A percentile compares a stretch with the other conserved stretches of the same genome.
phyloP scores from a whole-genome alignment of 2,113 vertebrate species.

The Scytalopus superciliaris region DNA sequence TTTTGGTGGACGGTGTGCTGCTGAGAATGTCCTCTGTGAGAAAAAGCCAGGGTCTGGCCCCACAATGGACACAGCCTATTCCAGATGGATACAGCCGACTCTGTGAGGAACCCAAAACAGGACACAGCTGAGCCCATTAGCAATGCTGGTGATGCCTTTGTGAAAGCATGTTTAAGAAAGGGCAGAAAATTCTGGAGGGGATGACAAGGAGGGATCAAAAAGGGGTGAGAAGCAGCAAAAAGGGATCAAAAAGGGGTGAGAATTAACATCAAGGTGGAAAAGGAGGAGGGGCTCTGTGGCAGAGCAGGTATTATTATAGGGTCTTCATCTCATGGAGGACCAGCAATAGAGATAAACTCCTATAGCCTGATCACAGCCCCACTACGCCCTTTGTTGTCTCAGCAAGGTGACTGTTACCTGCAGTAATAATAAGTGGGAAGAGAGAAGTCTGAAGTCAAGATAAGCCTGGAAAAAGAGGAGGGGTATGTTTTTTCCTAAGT shows the following conservation, averaged over 20 bases:
- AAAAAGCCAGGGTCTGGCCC: neutral
- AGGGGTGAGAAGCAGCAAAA: neutral
- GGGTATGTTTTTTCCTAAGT: neutral
- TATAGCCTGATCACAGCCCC: neutral
- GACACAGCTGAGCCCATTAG: neutral
- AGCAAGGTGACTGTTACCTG: neutral
- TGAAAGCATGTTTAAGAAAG: neutral
- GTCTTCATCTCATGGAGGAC: neutral
- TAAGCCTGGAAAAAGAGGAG: neutral
- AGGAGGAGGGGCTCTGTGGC: neutral
- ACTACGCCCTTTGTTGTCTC: neutral
- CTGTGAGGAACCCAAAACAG: fast-evolving
- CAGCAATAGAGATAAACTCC: neutral
- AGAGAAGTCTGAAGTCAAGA: neutral
- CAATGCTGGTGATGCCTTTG: neutral
- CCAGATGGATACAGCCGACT: neutral
- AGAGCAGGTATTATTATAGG: neutral
- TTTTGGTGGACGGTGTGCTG: neutral
- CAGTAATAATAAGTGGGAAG: neutral
- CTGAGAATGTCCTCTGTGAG: neutral
- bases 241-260: neutral
- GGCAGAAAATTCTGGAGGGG: neutral
- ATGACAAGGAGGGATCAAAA: neutral
- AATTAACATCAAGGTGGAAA: neutral
- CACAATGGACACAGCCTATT: neutral